Evolutionary conservation across 2,888 invertebrate species (phyloP).

Genomic region (Emmelina monodactyla): DNA sequence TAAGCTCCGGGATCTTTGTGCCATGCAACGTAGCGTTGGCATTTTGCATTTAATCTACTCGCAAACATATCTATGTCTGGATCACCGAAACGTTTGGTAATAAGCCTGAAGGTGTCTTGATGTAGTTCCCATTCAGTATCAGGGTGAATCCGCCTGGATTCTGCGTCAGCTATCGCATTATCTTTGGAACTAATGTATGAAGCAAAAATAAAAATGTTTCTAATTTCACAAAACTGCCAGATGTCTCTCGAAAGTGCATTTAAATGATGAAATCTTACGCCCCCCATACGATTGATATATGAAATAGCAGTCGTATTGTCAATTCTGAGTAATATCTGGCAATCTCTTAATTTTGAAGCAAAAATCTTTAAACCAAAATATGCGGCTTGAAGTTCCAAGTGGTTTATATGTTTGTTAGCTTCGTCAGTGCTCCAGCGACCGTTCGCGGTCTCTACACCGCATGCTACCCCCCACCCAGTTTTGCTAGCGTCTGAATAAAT

Average conservation of each 20-base stretch:
- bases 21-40: constrained; percentile 12
- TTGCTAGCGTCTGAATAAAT: constrained; percentile 19
- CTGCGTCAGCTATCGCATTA: constrained; percentile 10
- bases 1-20: constrained; percentile 12
- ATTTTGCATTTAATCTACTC: constrained; percentile 13
- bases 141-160: constrained; percentile 8
- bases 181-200: constrained; percentile 11
- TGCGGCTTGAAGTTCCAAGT: constrained; percentile 1
- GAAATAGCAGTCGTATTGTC: constrained; percentile 18
- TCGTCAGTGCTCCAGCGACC: neutral
- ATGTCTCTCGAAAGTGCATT: constrained; percentile 16
- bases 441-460: constrained; percentile 3
- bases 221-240: constrained; percentile 14
- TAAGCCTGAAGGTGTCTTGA: constrained; percentile 5
- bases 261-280: constrained; percentile 7
- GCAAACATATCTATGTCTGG: constrained; percentile 16
- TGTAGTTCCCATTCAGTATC: constrained; percentile 13
- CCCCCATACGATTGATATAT: constrained; percentile 1
- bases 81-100: constrained; percentile 8
- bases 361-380: constrained; percentile 2
- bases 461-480: constrained; percentile 16
- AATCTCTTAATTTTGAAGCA: constrained; percentile 11
- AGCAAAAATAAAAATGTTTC: constrained; percentile 11
- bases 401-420: neutral
- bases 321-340: constrained; percentile 15